These are phyloP conservation scores for Diploptera punctata DNA, from an alignment of 2,888 invertebrate species.

Conservation along the genomic window DNA sequence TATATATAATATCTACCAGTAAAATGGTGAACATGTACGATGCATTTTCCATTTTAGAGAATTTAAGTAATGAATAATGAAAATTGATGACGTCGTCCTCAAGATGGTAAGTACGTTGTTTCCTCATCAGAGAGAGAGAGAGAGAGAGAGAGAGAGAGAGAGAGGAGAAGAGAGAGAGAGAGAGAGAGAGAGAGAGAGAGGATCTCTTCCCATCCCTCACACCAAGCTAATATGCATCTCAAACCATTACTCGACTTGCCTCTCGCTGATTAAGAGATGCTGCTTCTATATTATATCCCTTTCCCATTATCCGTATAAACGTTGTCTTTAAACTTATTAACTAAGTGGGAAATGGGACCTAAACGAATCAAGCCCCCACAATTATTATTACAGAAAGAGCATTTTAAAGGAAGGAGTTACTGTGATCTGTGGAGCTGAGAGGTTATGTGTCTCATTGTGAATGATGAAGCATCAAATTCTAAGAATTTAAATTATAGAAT, in stretches of 20 bases:
- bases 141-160: too few species aligned
- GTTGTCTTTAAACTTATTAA: constrained; percentile 16
- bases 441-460: too few species aligned
- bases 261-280: constrained; percentile 7
- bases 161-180: too few species aligned
- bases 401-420: constrained; percentile 1
- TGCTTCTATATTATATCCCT: constrained; percentile 1
- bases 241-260: constrained; percentile 2
- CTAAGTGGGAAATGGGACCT: constrained; percentile 21
- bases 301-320: constrained; percentile 5
- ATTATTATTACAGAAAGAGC: constrained; percentile 17
- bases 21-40: not conserved
- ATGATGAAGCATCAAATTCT: too few species aligned
- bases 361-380: constrained; percentile 21
- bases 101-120: not conserved
- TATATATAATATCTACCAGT: too few species aligned
- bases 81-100: constrained; percentile 24
- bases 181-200: too few species aligned
- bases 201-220: constrained; percentile 2
- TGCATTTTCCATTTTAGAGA: constrained; percentile 5
- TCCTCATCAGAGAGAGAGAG: constrained; percentile 3
- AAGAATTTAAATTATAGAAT: too few species aligned
- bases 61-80: constrained; percentile 29
- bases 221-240: constrained; percentile 19
- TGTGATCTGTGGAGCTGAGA: not conserved